Percentiles rank a stretch among this genome's conserved stretches.
phyloP scores from a whole-genome alignment of 64 coral and sea anemone species.

The Montipora capricornis region DNA sequence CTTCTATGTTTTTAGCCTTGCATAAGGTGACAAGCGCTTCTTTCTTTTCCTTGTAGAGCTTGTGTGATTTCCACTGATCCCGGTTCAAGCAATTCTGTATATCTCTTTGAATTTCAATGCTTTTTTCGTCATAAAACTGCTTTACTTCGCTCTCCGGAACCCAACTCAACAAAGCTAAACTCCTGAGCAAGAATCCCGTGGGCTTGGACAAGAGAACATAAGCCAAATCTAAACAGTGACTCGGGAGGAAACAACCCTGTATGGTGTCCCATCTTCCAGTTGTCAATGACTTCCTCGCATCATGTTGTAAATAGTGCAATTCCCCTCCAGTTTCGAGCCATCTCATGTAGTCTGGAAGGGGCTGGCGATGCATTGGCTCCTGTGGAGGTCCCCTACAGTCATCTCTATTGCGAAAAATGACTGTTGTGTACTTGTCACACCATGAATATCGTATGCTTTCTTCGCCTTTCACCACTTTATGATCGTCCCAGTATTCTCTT shows the following conservation, averaged over 20 bases:
- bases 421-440: constrained; percentile 17
- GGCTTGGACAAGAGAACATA: constrained; percentile 33
- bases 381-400: background rate
- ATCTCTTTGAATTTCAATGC: background rate
- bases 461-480: constrained; percentile 6
- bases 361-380: constrained; percentile 38
- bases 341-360: constrained; percentile 47
- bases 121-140: constrained; percentile 36
- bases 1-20: background rate
- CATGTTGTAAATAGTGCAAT: constrained; percentile 56
- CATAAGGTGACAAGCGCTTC: background rate
- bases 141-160: constrained; percentile 12
- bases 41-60: background rate
- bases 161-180: constrained; percentile 37
- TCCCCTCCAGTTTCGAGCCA: constrained; percentile 54
- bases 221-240: constrained; percentile 23
- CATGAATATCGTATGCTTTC: constrained; percentile 5
- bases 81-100: background rate
- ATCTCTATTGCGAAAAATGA: constrained; percentile 39
- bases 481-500: background rate
- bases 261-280: constrained; percentile 8
- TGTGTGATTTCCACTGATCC: constrained; percentile 42
- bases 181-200: background rate
- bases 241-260: constrained; percentile 40
- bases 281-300: constrained; percentile 26